Base-by-base conservation (phyloP, 2,113 vertebrate species). In the Oryzias celebensis region DNA sequence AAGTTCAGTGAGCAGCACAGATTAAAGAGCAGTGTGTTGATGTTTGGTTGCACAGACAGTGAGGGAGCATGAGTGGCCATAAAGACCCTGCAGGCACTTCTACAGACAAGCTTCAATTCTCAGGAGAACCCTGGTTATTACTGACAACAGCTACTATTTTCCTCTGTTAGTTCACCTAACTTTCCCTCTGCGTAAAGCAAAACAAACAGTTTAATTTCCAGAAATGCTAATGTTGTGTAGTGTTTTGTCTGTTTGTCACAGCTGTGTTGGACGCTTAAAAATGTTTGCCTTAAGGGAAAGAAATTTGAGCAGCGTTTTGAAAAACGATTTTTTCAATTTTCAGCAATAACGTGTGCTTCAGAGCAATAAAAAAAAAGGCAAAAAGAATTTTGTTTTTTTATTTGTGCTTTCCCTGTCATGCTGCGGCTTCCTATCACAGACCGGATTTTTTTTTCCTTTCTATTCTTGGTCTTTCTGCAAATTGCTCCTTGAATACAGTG, bases 221-320 rank as follows among this genome's bases (percentile, higher is more conserved):
- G 10, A 8, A 24, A 52, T 4, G 17, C 36, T 36, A 28, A 52
- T 43, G 1, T 16, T 49, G 14, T 20, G 14, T 2, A 31, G 48
- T 12, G 24, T 53, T 22, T 45, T 20, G 0, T 49, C 43, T n/a
- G 16, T 2, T 12, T 13, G 0, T 43, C 52, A 43, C 46, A 15
- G 43, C 47, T 48, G 20, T 49, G 52, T 44, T 51, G 4, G 26
- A 47, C 5, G 45, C n/a, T 48, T 20, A 10, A 36, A 36, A 36
- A 8, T 36, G 10, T 36, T 36, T 36, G 31, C 31, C 10, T 36
- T 36, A 36, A 36, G 36, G 10, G 36, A 12, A 36, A 36, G 12
- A 36, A 36, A 36, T 36, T 36, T 8, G 7, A 70, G 85, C 84
- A 91, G 89, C 87, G 93, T 87, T 76, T 67, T 70, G 52, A 43